Evolutionary conservation across 2,113 vertebrate genomes (phyloP).

Genomic region (Nannospalax galili): DNA sequence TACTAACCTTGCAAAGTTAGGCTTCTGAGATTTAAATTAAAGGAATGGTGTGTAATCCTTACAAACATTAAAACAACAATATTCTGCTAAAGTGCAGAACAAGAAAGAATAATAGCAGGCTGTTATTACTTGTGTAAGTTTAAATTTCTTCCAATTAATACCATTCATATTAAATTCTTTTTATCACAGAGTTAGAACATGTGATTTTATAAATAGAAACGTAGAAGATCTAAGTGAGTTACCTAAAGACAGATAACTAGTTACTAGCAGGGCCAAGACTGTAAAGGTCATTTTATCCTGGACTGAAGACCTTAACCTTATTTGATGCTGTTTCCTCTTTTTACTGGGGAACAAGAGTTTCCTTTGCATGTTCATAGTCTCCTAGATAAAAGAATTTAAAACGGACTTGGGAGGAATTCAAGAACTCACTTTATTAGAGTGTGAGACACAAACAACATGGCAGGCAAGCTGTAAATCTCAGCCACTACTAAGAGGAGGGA

Average conservation of each 20-base stretch:
- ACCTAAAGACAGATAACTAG: not conserved
- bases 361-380: not conserved
- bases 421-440: not conserved
- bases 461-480: not conserved
- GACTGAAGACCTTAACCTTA: not conserved
- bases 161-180: not conserved
- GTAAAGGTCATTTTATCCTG: not conserved
- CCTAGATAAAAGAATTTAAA: not conserved
- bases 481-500: too few species aligned
- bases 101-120: not conserved
- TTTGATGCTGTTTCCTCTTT: not conserved
- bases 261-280: not conserved
- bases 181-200: not conserved
- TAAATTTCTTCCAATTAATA: not conserved
- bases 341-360: not conserved
- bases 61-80: not conserved
- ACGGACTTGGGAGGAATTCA: not conserved
- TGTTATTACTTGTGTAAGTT: not conserved
- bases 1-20: not conserved
- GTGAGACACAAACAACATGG: not conserved
- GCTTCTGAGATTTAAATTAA: not conserved
- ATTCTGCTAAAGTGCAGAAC: not conserved
- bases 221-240: not conserved
- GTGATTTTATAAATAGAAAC: not conserved
- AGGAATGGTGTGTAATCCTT: not conserved